Evolutionary conservation across 2,113 vertebrate species (phyloP), one percentile per base, ranked within the genome.

Genomic region (Phyllostomus discolor): DNA sequence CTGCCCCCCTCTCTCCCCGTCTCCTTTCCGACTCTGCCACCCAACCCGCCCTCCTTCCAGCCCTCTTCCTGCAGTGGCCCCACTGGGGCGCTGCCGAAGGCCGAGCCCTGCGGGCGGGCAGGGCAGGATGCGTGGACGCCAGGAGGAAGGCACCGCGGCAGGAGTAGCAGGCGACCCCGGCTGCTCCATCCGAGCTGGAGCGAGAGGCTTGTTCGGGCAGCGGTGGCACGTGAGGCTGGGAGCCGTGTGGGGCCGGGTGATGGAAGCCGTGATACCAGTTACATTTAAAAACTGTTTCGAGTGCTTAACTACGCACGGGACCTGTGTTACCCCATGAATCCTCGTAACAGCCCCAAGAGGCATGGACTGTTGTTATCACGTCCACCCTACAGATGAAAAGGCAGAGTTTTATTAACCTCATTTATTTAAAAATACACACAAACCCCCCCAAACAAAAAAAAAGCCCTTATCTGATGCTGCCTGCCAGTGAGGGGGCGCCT

Each of bases 211-310:
- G 2, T 24, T 5, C 16, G 38, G 81, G 9, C 46, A 10, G 62
- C 0, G 52, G n/a, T 7, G 19, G 46, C n/a, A 22, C n/a, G 1
- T 1, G 35, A 43, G 41, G 35, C 81, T 35, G 0, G 12, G 9
- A 16, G 38, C 64, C 19, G 12, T 41, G 24, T 1, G n/a, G 48
- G 43, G 54, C 82, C n/a, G 26, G 26, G 10, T 31, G 43, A 12
- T 24, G 10, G 24, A 19, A 82, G 22, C 46, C 14, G 12, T 38
- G 17, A 41, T 28, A 31, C 6, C 24, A 10, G 7, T 28, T 28
- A 41, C 17, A 43, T 43, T 82, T 54, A 52, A 31, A 46, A 66
- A 62, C 11, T 26, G 62, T 84, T 20, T 28, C 57, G 19, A 70
- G 41, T 10, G 17, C 90, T 78, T 76, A 7, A 9, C 33, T n/a